Evolutionary conservation across 2,113 vertebrate species (phyloP).

Genomic region (Myiozetetes cayanensis): DNA sequence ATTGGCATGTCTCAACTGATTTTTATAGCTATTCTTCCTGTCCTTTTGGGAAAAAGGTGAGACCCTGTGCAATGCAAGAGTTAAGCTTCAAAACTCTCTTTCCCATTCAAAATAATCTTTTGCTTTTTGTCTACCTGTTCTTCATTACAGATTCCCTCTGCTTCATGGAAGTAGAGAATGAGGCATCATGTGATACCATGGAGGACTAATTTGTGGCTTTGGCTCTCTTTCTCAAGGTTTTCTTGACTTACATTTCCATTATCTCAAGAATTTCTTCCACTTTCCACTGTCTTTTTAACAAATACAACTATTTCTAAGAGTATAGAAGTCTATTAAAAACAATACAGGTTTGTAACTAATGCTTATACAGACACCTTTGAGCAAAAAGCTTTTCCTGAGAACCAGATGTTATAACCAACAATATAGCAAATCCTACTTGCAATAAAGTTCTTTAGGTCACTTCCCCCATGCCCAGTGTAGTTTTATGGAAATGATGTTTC

Average conservation of each 20-base stretch:
- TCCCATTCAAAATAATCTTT: not conserved
- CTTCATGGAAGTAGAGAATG: not conserved
- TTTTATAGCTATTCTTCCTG: not conserved
- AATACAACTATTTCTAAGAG: not conserved
- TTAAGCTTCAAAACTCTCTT: not conserved
- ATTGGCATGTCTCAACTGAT: not conserved
- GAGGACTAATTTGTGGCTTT: not conserved
- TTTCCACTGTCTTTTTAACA: not conserved
- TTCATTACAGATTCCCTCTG: not conserved
- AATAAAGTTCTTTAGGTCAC: not conserved
- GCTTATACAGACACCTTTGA: not conserved
- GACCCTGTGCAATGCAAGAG: not conserved
- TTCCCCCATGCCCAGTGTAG: fast-evolving
- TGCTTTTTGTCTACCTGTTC: not conserved
- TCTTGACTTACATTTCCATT: not conserved
- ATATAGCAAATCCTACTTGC: not conserved
- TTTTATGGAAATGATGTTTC: not conserved
- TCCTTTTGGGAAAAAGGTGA: not conserved
- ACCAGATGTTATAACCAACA: not conserved
- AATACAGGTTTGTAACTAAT: not conserved
- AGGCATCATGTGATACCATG: not conserved
- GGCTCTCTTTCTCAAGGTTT: not conserved
- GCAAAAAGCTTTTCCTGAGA: not conserved
- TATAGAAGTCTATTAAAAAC: not conserved
- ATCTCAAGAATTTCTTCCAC: not conserved